A percentile compares a stretch with the other conserved stretches of the same genome.
Conservation (phyloP, 2,797 vertebrate species). For the Sebastes dallii region DNA sequence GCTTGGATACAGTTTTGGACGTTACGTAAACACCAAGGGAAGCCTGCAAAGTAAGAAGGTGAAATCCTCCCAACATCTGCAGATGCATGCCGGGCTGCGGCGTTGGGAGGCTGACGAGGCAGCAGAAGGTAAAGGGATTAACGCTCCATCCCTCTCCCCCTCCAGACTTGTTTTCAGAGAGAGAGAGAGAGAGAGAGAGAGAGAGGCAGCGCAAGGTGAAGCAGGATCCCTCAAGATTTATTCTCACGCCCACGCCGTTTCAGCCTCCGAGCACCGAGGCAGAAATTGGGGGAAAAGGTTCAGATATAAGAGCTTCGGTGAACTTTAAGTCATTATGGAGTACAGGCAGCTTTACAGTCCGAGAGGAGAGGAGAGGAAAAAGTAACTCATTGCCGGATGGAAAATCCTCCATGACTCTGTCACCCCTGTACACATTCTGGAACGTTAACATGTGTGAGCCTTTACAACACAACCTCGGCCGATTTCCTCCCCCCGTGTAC, state of each 20-base stretch:
- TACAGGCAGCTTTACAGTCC: conserved; percentile 3
- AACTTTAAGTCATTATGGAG: conserved; percentile 12
- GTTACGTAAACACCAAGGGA: conserved; percentile 50
- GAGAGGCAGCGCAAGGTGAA: conserved; percentile 14
- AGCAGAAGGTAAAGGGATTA: conserved; percentile 55
- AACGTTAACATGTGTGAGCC: conserved; percentile 28
- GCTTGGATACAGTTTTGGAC: conserved; percentile 28
- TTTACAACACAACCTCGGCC: conserved; percentile 1
- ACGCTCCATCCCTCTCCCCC: conserved; percentile 4
- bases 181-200: neutral
- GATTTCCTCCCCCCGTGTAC: neutral
- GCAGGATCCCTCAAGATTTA: conserved; percentile 32
- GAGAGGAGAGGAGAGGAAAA: conserved; percentile 1
- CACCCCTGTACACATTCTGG: conserved; percentile 4
- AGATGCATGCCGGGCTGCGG: neutral
- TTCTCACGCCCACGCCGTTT: conserved; percentile 2
- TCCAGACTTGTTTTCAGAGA: conserved; percentile 5
- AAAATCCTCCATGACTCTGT: conserved; percentile 35
- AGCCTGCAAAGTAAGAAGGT: conserved; percentile 41
- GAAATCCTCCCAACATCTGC: conserved; percentile 52
- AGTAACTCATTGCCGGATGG: conserved; percentile 13
- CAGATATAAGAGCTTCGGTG: conserved; percentile 9
- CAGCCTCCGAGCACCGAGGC: neutral
- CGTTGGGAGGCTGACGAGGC: conserved; percentile 17
- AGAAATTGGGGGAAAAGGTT: neutral